Evolutionary conservation across 2,888 invertebrate species (phyloP).

Genomic region (Neuroscelio doddi): DNA sequence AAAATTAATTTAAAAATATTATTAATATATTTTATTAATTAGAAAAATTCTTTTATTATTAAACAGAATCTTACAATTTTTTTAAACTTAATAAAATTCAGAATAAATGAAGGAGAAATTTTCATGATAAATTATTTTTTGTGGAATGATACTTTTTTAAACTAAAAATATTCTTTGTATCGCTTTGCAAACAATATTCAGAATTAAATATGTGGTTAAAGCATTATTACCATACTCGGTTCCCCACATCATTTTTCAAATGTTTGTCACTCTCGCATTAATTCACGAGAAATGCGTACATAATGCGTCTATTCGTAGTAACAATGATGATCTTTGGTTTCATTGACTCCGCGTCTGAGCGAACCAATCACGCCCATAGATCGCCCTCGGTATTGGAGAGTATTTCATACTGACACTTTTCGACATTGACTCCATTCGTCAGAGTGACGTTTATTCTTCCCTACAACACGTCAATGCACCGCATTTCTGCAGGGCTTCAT

Average conservation of each 20-base stretch:
- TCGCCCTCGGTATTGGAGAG: conserved; percentile 54
- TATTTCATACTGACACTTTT: conserved; percentile 66
- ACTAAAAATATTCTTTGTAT: background rate
- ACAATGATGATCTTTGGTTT: conserved; percentile 12
- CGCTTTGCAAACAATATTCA: background rate
- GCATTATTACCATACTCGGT: background rate
- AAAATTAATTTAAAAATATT: no score
- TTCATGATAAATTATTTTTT: no score
- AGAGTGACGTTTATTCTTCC: conserved; percentile 31
- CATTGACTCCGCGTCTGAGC: conserved; percentile 2
- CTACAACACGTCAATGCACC: conserved; percentile 13
- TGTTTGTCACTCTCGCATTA: background rate
- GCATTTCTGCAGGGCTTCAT: conserved; percentile 3
- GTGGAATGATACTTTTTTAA: background rate
- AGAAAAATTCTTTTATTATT: no score
- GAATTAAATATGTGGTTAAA: background rate
- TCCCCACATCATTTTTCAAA: conserved; percentile 8
- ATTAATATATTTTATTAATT: no score
- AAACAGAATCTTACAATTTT: no score
- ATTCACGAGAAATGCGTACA: background rate
- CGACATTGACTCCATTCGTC: conserved; percentile 66
- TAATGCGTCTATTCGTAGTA: conserved; percentile 3
- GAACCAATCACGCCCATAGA: conserved; percentile 58
- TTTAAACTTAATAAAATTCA: no score
- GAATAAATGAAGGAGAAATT: no score